Base-by-base conservation (phyloP, 2,113 vertebrate genomes). In the Rhinolophus ferrumequinum region DNA sequence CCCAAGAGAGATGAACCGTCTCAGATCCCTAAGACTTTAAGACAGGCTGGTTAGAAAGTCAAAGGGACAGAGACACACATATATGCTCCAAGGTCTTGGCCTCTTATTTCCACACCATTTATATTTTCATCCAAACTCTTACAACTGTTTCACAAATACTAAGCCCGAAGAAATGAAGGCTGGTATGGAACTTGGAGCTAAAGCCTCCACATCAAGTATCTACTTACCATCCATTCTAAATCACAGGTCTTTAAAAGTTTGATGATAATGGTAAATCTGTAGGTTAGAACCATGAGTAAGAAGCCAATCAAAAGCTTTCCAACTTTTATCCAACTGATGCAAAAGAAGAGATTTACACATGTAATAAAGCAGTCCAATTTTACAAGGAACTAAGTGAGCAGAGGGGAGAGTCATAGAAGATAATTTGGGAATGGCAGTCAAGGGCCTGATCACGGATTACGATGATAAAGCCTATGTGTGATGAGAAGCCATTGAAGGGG, bases 201-300 rank as follows among this genome's bases (percentile, higher is more conserved):
- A 84, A 15, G 54, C 66, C 26, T 52, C 56, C 22, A 77, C 13
- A 54, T 41, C 69, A 83, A 66, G 8, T 47, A 87, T 77, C 35
- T 90, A 76, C 16, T 70, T 41, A 64, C 1, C n/a, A 88, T 22
- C 47, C 26, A 75, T 81, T 81, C 56, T 35, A 80, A 93, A 73
- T 77, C 44, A 72, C 7, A 76, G 16, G 44, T 88, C 82, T 85
- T 92, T 67, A 64, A 85, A 95, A 92, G 28, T 66, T 30, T 88
- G 91, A 75, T 83, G 54, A 76, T 75, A 94, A 58, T 54, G 44
- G 73, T 38, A 88, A 79, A 18, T 38, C 35, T 66, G n/a, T 77
- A 60, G 24, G 35, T 79, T 62, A 87, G 44, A 94, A 76, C 60
- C 28, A 60, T 18, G 44, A 60, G 66, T 41, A 60, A 70, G 44